Conservation (phyloP, 2,797 vertebrate species). For the Clarias platycephalus region DNA sequence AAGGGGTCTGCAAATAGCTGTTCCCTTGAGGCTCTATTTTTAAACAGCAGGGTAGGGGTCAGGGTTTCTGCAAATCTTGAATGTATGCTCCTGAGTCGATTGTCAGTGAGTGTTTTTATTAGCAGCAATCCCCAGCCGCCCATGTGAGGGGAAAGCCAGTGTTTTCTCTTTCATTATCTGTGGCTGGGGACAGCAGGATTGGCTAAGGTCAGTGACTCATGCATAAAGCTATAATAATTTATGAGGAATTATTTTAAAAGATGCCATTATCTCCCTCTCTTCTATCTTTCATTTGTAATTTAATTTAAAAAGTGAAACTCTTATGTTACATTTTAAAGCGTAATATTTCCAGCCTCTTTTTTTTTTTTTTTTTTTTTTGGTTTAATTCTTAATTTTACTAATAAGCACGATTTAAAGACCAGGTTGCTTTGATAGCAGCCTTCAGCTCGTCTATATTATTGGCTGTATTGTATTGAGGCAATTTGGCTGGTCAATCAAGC, state of each 20-base stretch:
- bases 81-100: constrained; percentile 3
- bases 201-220: constrained; percentile 68
- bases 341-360: too few relatives aligned
- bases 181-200: constrained; percentile 46
- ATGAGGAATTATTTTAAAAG: constrained; percentile 71
- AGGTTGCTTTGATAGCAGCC: too few relatives aligned
- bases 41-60: constrained; percentile 31
- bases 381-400: too few relatives aligned
- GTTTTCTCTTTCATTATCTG: constrained; percentile 42
- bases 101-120: constrained; percentile 36
- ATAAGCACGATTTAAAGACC: too few relatives aligned
- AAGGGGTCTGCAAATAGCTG: constrained; percentile 41
- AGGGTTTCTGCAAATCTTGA: constrained; percentile 40
- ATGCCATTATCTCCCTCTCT: constrained; percentile 64
- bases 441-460: too few relatives aligned
- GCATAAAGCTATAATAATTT: constrained; percentile 67
- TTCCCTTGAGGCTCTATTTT: constrained; percentile 51
- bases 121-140: constrained; percentile 23
- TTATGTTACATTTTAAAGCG: too few relatives aligned
- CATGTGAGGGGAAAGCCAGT: constrained; percentile 35
- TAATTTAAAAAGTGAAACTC: too few relatives aligned
- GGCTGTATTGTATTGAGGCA: too few relatives aligned
- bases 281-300: too few relatives aligned
- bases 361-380: too few relatives aligned
- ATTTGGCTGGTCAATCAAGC: too few relatives aligned